Conservation (phyloP, 1,140 invertebrate genomes). For the Eriosoma lanigerum region DNA sequence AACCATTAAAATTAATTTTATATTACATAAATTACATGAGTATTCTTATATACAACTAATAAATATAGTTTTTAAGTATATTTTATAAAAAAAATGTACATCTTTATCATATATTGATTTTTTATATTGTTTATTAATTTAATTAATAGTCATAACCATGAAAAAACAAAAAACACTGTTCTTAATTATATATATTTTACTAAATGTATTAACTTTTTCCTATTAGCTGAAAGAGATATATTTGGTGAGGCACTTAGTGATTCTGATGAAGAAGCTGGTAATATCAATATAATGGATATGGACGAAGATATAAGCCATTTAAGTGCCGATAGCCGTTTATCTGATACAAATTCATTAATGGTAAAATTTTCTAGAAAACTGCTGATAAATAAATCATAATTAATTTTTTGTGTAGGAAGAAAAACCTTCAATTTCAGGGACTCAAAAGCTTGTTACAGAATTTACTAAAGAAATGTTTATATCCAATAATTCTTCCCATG, state of each 20-base stretch:
- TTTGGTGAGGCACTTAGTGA: constrained; percentile 87
- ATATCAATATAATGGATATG: constrained; percentile 70
- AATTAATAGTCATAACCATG: no score
- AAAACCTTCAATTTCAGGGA: constrained; percentile 21
- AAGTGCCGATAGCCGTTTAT: constrained; percentile 72
- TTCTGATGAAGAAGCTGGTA: constrained; percentile 72
- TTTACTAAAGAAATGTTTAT: constrained; percentile 65
- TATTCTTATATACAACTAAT: no score
- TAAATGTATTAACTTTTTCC: constrained; percentile 29
- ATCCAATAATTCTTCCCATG: constrained; percentile 49
- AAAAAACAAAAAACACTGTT: no score
- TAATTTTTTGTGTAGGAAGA: constrained; percentile 33
- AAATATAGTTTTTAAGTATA: no score
- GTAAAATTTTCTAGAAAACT: not conserved
- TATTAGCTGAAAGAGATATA: constrained; percentile 75
- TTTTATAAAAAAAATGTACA: no score
- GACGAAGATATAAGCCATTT: constrained; percentile 79
- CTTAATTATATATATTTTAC: not conserved
- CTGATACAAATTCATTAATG: constrained; percentile 72
- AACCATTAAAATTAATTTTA: no score
- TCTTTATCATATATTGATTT: no score
- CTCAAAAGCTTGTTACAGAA: constrained; percentile 60
- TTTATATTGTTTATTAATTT: no score
- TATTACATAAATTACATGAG: no score
- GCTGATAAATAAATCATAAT: not conserved